These are phyloP conservation scores for Pectinophora gossypiella DNA, from an alignment of 1,140 invertebrate genomes.

Conservation along the genomic window DNA sequence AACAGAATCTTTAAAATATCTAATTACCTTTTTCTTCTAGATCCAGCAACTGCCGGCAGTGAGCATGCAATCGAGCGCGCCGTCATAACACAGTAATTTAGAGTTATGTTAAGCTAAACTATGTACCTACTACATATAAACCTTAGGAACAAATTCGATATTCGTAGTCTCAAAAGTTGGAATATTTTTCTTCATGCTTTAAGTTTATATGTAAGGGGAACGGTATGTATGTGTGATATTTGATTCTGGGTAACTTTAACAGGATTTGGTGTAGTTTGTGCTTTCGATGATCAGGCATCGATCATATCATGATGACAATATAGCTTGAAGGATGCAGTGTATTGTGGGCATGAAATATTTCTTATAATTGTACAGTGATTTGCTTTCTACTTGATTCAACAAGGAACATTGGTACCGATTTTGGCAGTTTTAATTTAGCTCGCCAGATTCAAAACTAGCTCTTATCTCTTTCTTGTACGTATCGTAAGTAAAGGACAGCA, in stretches of 20 bases:
- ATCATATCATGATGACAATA: neutral
- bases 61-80: slow-evolving; percentile 43
- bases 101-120: slow-evolving; percentile 45
- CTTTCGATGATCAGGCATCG: neutral
- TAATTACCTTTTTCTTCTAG: slow-evolving; percentile 32
- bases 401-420: no score
- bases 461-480: no score
- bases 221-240: slow-evolving; percentile 10
- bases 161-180: slow-evolving; percentile 51
- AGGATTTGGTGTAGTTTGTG: neutral
- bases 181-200: slow-evolving; percentile 65
- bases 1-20: slow-evolving; percentile 2
- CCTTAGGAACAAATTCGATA: slow-evolving; percentile 67
- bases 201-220: slow-evolving; percentile 45
- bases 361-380: no score
- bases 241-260: slow-evolving; percentile 22
- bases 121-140: slow-evolving; percentile 47
- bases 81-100: slow-evolving; percentile 59
- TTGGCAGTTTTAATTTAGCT: no score
- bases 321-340: neutral
- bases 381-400: no score
- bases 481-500: no score
- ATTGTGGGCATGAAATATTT: neutral
- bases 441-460: no score
- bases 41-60: slow-evolving; percentile 46